Evolutionary conservation across 2,888 invertebrate genomes (phyloP).

Genomic region (Drosophila anomalata): DNA sequence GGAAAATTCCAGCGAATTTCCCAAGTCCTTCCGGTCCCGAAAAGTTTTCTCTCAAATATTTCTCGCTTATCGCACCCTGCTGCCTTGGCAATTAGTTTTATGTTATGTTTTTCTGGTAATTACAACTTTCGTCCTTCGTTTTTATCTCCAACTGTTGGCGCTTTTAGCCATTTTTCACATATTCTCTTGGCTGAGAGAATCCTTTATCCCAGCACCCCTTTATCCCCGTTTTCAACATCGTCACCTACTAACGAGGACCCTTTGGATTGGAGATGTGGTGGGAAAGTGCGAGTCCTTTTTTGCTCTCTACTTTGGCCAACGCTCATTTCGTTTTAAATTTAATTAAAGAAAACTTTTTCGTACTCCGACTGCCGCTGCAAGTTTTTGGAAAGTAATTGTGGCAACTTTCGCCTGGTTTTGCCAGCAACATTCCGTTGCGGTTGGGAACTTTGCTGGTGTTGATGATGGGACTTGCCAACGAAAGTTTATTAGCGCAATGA

Average conservation of each 20-base stretch:
- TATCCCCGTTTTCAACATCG: conserved; percentile 21
- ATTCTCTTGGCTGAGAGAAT: conserved; percentile 12
- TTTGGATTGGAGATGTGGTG: not conserved
- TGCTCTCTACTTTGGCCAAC: conserved; percentile 47
- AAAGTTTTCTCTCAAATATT: conserved; percentile 4
- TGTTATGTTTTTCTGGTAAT: conserved; percentile 44
- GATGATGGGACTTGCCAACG: conserved; percentile 23
- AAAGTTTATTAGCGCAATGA: conserved; percentile 72
- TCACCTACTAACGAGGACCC: conserved; percentile 45
- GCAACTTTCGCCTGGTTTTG: conserved; percentile 64
- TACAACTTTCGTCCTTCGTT: conserved; percentile 44
- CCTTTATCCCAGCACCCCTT: conserved; percentile 3
- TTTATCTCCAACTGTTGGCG: conserved; percentile 38
- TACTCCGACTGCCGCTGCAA: conserved; percentile 49
- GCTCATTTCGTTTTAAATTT: conserved; percentile 75
- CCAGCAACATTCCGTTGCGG: conserved; percentile 54
- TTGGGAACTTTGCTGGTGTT: conserved; percentile 25
- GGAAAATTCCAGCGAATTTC: not conserved
- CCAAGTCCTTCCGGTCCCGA: not conserved
- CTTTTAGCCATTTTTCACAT: conserved; percentile 37
- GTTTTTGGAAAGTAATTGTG: conserved; percentile 76
- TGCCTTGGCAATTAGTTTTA: conserved; percentile 43
- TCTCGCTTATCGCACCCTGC: conserved; percentile 18
- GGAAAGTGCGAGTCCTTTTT: conserved; percentile 13
- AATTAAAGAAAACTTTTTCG: conserved; percentile 74